phyloP scores from a whole-genome alignment of 2,797 vertebrate genomes.

The Distichodus sexfasciatus region DNA sequence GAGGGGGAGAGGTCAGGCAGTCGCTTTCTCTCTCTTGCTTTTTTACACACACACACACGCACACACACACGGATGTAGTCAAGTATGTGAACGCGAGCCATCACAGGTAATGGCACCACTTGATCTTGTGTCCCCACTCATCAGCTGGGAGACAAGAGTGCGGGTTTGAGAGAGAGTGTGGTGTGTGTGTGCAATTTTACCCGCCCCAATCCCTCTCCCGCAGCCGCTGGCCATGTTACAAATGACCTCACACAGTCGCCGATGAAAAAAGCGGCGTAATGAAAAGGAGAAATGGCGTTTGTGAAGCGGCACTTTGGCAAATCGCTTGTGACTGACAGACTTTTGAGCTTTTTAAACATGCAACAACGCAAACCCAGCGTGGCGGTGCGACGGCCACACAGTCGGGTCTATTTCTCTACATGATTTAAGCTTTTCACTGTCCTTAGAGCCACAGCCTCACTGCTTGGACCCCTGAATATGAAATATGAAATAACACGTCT shows the following conservation, averaged over 20 bases:
- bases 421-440: too few species aligned
- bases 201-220: too few species aligned
- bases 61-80: conserved; percentile 8
- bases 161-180: conserved; percentile 20
- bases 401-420: too few species aligned
- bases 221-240: background rate
- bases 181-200: background rate
- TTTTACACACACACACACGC: background rate
- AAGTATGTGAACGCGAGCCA: conserved; percentile 31
- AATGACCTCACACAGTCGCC: background rate
- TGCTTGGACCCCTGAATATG: too few species aligned
- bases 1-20: conserved; percentile 15
- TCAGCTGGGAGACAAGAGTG: conserved; percentile 7
- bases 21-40: conserved; percentile 4
- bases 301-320: too few species aligned
- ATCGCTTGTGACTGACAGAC: too few species aligned
- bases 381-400: too few species aligned
- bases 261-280: conserved; percentile 6
- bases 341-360: too few species aligned
- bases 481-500: too few species aligned
- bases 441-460: too few species aligned
- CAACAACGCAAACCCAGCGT: too few species aligned
- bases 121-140: conserved; percentile 25
- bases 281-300: background rate
- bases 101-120: conserved; percentile 39